Conservation (phyloP, 2,797 vertebrate species). For the Hyperoplus immaculatus region DNA sequence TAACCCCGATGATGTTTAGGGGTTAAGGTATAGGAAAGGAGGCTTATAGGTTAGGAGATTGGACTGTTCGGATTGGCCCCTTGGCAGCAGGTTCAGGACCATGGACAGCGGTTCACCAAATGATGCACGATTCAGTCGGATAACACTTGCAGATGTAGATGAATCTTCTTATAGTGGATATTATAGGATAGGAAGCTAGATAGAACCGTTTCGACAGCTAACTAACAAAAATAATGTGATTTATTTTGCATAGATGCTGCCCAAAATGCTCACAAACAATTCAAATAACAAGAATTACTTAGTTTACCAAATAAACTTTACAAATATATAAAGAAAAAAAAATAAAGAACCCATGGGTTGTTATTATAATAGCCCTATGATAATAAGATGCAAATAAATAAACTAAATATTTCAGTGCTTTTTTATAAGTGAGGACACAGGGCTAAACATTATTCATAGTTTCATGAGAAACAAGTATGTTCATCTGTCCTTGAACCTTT, state of each 20-base stretch:
- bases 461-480: neutral
- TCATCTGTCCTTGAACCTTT: conserved; percentile 36
- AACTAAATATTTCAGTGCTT: too few relatives aligned
- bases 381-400: too few relatives aligned
- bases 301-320: too few relatives aligned
- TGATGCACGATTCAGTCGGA: neutral
- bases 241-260: neutral
- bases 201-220: neutral
- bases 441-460: conserved; percentile 15
- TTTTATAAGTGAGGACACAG: neutral
- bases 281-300: too few relatives aligned
- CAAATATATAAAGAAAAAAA: too few relatives aligned
- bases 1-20: too few relatives aligned
- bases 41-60: too few relatives aligned
- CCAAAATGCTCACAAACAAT: neutral
- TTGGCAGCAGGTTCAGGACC: neutral
- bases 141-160: neutral
- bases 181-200: neutral
- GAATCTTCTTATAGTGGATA: neutral
- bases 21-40: too few relatives aligned
- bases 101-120: neutral
- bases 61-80: too few relatives aligned
- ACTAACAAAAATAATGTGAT: neutral
- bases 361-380: too few relatives aligned
- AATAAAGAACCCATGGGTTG: too few relatives aligned